phyloP scores from a whole-genome alignment of 2,113 vertebrate genomes.

The Sarotherodon lohbergeri region DNA sequence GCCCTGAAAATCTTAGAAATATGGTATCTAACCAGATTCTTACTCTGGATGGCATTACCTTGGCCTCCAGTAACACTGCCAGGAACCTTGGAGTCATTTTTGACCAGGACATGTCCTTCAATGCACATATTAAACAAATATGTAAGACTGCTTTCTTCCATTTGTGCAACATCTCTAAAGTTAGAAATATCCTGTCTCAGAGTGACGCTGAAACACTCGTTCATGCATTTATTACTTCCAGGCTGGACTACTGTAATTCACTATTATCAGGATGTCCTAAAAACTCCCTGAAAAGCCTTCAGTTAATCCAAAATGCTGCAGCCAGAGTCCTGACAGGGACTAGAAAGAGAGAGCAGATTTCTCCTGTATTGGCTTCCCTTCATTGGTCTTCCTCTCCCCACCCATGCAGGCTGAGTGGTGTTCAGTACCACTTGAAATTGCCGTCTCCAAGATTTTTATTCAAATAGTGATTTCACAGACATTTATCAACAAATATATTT shows the following conservation, averaged over 20 bases:
- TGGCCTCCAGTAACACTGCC: no score
- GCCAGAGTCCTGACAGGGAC: not conserved
- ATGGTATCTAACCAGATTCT: rapidly evolving
- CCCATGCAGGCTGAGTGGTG: not conserved
- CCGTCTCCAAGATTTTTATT: not conserved
- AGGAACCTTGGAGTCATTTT: no score
- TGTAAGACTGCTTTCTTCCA: no score
- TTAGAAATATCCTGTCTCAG: not conserved
- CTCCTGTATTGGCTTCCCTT: no score
- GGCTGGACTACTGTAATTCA: rapidly evolving
- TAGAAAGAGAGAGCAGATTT: not conserved
- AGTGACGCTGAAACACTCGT: not conserved
- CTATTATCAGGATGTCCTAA: rapidly evolving
- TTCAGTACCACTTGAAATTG: not conserved
- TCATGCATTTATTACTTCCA: not conserved
- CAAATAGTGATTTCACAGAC: not conserved
- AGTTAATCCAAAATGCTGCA: not conserved
- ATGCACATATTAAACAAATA: no score
- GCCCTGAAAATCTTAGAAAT: no score
- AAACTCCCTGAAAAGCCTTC: not conserved
- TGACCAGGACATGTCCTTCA: no score
- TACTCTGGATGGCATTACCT: no score
- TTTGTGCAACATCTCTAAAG: rapidly evolving
- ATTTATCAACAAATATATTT: not conserved
- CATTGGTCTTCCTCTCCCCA: rapidly evolving